Conservation (phyloP, 2,113 vertebrate genomes). For the Cottus gobio region DNA sequence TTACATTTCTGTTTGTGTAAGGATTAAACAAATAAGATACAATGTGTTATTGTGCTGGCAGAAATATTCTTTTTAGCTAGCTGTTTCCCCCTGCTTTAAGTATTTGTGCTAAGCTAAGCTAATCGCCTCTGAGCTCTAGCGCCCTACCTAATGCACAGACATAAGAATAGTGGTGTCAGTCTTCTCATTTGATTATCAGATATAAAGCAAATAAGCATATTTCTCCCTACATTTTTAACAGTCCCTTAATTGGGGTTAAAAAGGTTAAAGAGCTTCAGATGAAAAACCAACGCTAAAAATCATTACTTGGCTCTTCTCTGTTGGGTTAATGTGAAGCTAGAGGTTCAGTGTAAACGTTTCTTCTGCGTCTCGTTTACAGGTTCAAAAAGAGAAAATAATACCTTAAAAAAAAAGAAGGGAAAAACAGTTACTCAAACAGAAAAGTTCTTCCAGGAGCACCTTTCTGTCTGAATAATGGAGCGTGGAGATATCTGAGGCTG, state of each 20-base stretch:
- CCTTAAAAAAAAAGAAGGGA: background rate
- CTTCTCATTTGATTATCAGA: slow-evolving; percentile 15
- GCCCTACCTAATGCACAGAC: background rate
- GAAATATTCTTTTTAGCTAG: too few species aligned
- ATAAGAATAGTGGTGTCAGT: background rate
- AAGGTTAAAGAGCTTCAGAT: background rate
- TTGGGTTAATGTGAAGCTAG: slow-evolving; percentile 1
- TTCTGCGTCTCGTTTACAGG: slow-evolving; percentile 9
- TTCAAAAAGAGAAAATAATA: slow-evolving; percentile 12
- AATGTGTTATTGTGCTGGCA: background rate
- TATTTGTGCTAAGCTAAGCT: background rate
- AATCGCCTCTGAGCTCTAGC: background rate
- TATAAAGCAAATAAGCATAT: background rate
- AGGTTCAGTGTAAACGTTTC: background rate
- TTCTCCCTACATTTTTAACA: background rate
- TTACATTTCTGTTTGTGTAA: background rate
- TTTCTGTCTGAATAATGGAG: slow-evolving; percentile 59
- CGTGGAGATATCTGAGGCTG: slow-evolving; percentile 37
- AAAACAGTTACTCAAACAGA: slow-evolving; percentile 26
- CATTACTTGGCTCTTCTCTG: background rate
- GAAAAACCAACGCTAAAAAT: slow-evolving; percentile 5
- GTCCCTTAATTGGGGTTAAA: too few species aligned
- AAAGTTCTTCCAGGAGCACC: slow-evolving; percentile 37
- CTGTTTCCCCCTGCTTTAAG: background rate
- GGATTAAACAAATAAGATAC: background rate